phyloP scores from a whole-genome alignment of 2,797 vertebrate genomes.

The Crax fasciolata region DNA sequence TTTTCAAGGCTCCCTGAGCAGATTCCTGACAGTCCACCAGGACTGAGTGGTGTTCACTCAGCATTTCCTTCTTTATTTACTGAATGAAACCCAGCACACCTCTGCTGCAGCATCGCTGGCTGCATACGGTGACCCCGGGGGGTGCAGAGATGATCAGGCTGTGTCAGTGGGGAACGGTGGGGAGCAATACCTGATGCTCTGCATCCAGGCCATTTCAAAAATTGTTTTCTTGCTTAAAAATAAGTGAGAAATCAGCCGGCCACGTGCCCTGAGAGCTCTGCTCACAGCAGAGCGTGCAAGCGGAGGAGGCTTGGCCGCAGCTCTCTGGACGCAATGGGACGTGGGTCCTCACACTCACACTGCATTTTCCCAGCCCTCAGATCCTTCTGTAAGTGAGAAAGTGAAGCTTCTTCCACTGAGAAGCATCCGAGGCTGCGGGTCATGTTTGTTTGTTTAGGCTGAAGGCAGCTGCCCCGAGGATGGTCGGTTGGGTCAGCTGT shows the following conservation, averaged over 20 bases:
- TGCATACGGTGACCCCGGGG: constrained; percentile 38
- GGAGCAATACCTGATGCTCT: constrained; percentile 36
- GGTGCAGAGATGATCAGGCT: constrained; percentile 51
- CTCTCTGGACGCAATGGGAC: not conserved
- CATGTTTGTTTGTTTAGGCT: constrained; percentile 53
- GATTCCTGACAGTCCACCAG: not conserved
- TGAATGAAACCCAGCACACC: not conserved
- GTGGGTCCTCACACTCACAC: not conserved
- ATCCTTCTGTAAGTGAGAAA: not conserved
- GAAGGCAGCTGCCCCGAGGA: constrained; percentile 51
- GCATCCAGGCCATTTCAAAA: constrained; percentile 36
- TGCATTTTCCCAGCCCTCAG: not conserved
- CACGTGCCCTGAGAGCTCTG: not conserved
- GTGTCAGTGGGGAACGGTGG: constrained; percentile 13
- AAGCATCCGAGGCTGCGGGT: not conserved
- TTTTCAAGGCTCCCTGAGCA: not conserved
- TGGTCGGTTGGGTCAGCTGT: constrained; percentile 66
- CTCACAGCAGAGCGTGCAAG: no score
- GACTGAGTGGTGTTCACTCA: accelerated
- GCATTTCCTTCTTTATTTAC: not conserved
- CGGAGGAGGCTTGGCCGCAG: not conserved
- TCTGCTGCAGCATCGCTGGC: not conserved
- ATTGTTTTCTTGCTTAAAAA: not conserved
- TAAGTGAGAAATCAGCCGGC: not conserved
- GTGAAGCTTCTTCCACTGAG: not conserved